A percentile compares a stretch with the other conserved stretches of the same genome.
These are phyloP conservation scores for Calonectris borealis DNA, from an alignment of 2,113 vertebrate genomes.

Conservation along the genomic window DNA sequence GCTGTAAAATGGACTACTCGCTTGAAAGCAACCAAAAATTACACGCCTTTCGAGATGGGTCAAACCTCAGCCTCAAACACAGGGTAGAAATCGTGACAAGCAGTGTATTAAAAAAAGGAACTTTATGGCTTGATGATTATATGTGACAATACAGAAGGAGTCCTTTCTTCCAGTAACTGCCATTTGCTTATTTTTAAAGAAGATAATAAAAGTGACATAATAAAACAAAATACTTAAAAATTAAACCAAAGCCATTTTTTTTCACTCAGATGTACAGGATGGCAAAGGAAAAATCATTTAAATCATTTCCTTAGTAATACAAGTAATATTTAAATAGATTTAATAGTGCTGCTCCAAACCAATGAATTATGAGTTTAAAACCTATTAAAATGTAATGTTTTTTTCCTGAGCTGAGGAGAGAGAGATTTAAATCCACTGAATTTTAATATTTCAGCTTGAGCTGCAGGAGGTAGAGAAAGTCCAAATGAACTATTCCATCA, in stretches of 20 bases:
- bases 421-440: constrained; percentile 89
- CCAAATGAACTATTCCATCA: constrained; percentile 88
- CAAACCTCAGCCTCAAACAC: background rate
- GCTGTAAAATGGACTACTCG: background rate
- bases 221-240: constrained; percentile 67
- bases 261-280: constrained; percentile 51
- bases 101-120: background rate
- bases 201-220: constrained; percentile 31
- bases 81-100: constrained; percentile 4
- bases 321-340: constrained; percentile 87
- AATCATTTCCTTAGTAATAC: constrained; percentile 80
- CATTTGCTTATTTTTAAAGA: constrained; percentile 45
- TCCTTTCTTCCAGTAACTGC: background rate
- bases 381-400: constrained; percentile 90
- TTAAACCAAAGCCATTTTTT: constrained; percentile 24
- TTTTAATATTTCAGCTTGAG: constrained; percentile 90
- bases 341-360: constrained; percentile 83
- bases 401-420: constrained; percentile 81
- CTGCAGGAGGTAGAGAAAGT: constrained; percentile 87
- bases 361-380: constrained; percentile 88
- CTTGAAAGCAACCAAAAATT: background rate
- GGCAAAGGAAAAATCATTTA: constrained; percentile 75
- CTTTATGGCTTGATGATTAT: background rate
- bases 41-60: background rate
- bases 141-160: background rate